A percentile compares a stretch with the other conserved stretches of the same genome.
Conservation (phyloP, 2,888 invertebrate genomes). For the Pardosa pseudoannulata region DNA sequence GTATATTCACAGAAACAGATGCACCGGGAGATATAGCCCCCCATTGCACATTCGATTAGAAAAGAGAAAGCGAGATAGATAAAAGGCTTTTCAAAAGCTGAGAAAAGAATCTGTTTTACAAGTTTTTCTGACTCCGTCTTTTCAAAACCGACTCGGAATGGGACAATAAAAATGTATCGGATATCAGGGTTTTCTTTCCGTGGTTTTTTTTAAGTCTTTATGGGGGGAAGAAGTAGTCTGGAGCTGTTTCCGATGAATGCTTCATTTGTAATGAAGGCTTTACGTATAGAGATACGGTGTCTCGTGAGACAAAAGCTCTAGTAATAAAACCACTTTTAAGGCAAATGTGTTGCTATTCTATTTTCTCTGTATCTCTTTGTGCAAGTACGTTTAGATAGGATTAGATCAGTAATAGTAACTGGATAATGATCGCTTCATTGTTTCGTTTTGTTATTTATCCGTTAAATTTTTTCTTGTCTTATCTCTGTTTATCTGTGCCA, state of each 20-base stretch:
- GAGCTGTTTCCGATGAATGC: conserved; percentile 48
- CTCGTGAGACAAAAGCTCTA: not conserved
- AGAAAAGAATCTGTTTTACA: conserved; percentile 42
- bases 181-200: conserved; percentile 3
- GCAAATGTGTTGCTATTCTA: too few relatives aligned
- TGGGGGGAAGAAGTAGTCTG: not conserved
- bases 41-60: conserved; percentile 36
- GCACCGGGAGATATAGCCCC: conserved; percentile 55
- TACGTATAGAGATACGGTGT: not conserved
- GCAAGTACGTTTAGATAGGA: too few relatives aligned
- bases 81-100: conserved; percentile 2
- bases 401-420: too few relatives aligned
- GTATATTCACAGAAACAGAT: conserved; percentile 68
- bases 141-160: conserved; percentile 7
- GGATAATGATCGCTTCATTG: too few relatives aligned
- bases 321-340: too few relatives aligned
- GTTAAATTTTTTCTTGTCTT: too few relatives aligned
- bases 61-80: not conserved
- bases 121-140: conserved; percentile 8
- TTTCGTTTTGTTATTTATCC: too few relatives aligned
- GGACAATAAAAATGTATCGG: conserved; percentile 35
- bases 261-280: conserved; percentile 14
- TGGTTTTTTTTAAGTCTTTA: too few relatives aligned
- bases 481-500: too few relatives aligned
- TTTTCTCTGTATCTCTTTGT: too few relatives aligned